Evolutionary conservation across 2,113 vertebrate species (phyloP), one percentile per base, ranked within the genome.

Genomic region (Thymallus thymallus): DNA sequence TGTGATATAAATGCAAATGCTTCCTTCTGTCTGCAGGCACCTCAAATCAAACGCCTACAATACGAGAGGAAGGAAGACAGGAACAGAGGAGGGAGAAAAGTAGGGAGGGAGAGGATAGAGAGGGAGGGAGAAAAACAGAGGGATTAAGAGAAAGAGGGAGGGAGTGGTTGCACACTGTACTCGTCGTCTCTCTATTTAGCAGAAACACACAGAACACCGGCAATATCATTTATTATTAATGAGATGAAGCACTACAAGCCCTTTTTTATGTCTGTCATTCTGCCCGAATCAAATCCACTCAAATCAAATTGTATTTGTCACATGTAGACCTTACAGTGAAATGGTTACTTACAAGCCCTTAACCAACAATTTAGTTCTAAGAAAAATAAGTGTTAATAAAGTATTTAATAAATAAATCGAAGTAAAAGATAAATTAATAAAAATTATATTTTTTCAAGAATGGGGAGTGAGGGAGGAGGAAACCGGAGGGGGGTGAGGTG

Each of bases 1-100:
- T 41, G 65, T 84, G 83, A 41, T 41, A 85, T 90, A 89, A 88
- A 91, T 89, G 90, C 87, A 90, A 90, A 91, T 89, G 80, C 9
- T 41, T 41, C 35, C 35, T 41, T 79, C 84, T 74, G 79, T 83
- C 77, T 79, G 35, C 35, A 72, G 76, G 12, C 60, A 68, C 76
- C 75, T 79, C 76, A 41, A 70, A 77, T 81, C 74, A 55, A 4
- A 51, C 56, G 71, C 45, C 41, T 51, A 24, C n/a, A 6, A 41
- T 41, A 41, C 9, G 9, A 41, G 35, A 41, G 9, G 35, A 10
- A 10, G 35, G 35, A 41, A 41, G 35, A 41, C 2, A 41, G 9
- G 16, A 3, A 64, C 26, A 30, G n/a, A 10, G 6, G 64, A 66
- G 18, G 9, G 35, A 46, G 66, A 68, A 6, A 46, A 20, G 13